A percentile compares a stretch with the other conserved stretches of the same genome.
Conservation (phyloP, 2,797 vertebrate genomes). For the Gymnopithys bicolor region DNA sequence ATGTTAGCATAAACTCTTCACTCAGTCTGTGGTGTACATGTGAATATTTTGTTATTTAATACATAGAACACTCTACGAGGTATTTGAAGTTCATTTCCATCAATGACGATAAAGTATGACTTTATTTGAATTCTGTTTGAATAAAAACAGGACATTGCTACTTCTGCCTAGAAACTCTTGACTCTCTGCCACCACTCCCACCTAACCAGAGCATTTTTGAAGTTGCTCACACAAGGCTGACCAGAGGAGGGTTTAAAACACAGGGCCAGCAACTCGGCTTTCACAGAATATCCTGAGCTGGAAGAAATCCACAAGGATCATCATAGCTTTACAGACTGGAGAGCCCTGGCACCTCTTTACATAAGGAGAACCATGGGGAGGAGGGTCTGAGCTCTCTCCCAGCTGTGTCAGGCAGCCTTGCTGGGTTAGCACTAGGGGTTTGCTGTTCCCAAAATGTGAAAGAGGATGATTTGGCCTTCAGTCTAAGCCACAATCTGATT, state of each 20-base stretch:
- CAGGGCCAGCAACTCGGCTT: not conserved
- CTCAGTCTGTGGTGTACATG: not conserved
- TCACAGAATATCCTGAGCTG: not conserved
- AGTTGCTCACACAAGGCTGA: not conserved
- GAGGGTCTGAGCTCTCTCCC: not conserved
- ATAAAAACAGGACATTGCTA: not conserved
- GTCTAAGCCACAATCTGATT: not conserved
- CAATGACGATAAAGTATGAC: too few relatives aligned
- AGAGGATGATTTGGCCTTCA: not conserved
- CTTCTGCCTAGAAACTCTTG: accelerated
- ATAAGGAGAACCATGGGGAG: accelerated
- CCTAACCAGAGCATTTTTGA: not conserved
- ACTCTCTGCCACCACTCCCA: not conserved
- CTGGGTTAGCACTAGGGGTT: not conserved
- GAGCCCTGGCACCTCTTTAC: accelerated
- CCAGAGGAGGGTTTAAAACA: not conserved
- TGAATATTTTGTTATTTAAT: not conserved
- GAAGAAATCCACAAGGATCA: not conserved
- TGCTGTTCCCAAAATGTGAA: not conserved
- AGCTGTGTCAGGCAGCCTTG: not conserved
- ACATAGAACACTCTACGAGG: accelerated
- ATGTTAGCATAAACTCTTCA: not conserved
- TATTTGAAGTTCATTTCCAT: not conserved
- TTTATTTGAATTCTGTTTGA: not conserved
- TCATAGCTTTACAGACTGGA: accelerated